These are phyloP conservation scores for Melitaea athalia DNA, from an alignment of 2,888 invertebrate species.

Conservation along the genomic window DNA sequence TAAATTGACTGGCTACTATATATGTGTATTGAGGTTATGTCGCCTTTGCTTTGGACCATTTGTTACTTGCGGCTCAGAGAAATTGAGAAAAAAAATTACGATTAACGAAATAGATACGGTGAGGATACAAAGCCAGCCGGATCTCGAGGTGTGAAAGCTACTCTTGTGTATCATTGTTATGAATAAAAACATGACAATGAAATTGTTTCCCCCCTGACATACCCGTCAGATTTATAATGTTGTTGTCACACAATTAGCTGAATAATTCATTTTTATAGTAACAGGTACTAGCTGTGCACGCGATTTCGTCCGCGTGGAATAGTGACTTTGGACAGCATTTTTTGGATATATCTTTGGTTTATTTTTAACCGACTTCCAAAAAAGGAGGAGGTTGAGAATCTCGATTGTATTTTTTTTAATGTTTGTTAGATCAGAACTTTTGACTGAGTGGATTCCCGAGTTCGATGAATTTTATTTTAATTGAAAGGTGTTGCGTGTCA, in stretches of 20 bases:
- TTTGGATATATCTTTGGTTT: too few relatives aligned
- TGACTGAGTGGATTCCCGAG: too few relatives aligned
- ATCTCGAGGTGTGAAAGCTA: slow-evolving; percentile 37
- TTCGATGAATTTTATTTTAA: too few relatives aligned
- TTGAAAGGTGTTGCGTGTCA: too few relatives aligned
- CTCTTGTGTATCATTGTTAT: neutral
- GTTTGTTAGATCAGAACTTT: too few relatives aligned
- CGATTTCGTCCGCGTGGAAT: too few relatives aligned
- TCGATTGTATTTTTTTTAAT: too few relatives aligned
- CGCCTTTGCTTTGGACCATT: slow-evolving; percentile 21
- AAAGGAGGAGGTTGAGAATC: too few relatives aligned
- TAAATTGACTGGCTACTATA: neutral
- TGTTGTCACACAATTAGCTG: neutral
- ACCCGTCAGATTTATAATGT: neutral
- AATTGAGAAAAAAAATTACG: slow-evolving; percentile 55
- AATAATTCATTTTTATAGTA: too few relatives aligned
- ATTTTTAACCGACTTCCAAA: too few relatives aligned
- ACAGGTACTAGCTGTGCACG: too few relatives aligned
- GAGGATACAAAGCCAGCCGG: slow-evolving; percentile 48
- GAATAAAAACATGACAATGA: neutral
- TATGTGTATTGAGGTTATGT: slow-evolving; percentile 2
- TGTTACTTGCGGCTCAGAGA: slow-evolving; percentile 46
- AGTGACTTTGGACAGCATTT: too few relatives aligned
- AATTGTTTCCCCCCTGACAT: neutral
- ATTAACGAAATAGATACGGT: slow-evolving; percentile 54